Percentiles rank a stretch among this genome's conserved stretches.
phyloP scores from a whole-genome alignment of 1,140 invertebrate species.

The Drosophila teissieri region DNA sequence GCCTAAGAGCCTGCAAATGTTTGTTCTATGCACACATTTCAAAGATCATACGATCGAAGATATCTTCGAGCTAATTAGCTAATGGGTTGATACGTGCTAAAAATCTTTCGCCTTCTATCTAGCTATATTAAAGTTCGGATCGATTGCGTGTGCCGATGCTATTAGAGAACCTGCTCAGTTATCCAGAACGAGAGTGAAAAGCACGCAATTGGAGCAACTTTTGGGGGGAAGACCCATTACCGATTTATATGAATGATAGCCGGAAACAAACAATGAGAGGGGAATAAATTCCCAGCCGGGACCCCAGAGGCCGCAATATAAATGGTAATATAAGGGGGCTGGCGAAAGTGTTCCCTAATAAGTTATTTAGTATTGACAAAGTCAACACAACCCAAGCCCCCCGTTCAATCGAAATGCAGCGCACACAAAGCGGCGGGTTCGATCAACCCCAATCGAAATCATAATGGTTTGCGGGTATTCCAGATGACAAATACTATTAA shows the following conservation, averaged over 20 bases:
- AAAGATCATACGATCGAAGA: conserved; percentile 17
- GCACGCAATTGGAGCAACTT: conserved; percentile 6
- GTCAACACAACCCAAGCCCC: conserved; percentile 7
- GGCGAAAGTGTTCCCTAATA: conserved; percentile 29
- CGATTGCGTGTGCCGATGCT: conserved; percentile 16
- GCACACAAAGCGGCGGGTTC: neutral
- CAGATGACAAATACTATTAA: conserved; percentile 12
- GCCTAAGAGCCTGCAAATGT: neutral
- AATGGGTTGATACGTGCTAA: conserved; percentile 27
- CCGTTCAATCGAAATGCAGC: neutral
- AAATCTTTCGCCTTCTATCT: conserved; percentile 13
- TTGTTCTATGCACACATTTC: conserved; percentile 3
- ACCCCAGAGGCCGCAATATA: neutral
- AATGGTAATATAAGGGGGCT: neutral
- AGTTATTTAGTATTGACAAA: conserved; percentile 65
- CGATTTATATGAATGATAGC: conserved; percentile 23
- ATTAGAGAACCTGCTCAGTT: conserved; percentile 21
- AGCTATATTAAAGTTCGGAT: conserved; percentile 31
- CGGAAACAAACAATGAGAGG: conserved; percentile 6
- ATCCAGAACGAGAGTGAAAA: conserved; percentile 3
- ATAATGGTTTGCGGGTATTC: conserved; percentile 2
- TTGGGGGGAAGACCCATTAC: conserved; percentile 1
- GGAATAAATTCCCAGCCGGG: neutral
- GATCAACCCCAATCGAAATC: neutral
- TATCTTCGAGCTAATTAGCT: conserved; percentile 20